phyloP scores from a whole-genome alignment of 2,113 vertebrate species.

The Australoheros scitulus region DNA sequence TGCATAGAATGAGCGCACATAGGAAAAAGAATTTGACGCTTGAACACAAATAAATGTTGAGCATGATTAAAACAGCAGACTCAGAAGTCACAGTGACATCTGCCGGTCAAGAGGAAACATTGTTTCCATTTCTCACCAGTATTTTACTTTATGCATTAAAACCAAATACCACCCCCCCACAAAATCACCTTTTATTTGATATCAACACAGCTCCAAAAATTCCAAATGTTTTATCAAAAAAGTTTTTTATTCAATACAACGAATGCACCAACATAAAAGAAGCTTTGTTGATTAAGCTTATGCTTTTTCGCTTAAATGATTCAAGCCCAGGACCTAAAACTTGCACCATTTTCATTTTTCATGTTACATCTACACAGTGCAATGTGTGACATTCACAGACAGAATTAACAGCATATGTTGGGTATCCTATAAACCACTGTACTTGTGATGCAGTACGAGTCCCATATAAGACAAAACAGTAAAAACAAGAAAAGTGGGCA shows the following conservation, averaged over 20 bases:
- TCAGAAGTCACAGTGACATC: constrained; percentile 15
- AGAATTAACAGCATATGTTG: not conserved
- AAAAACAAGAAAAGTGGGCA: not conserved
- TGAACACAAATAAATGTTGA: too few species aligned
- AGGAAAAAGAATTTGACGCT: not conserved
- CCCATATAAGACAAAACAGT: not conserved
- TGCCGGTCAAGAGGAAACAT: constrained; percentile 17
- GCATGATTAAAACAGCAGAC: too few species aligned
- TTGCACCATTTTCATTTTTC: not conserved
- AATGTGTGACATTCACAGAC: constrained; percentile 16
- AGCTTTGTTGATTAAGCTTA: constrained; percentile 43
- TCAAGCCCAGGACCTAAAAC: constrained; percentile 32
- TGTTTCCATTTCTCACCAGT: fast-evolving
- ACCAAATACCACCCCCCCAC: too few species aligned
- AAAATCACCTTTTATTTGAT: not conserved
- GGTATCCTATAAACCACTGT: not conserved
- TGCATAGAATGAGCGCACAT: not conserved
- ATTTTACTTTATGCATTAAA: not conserved
- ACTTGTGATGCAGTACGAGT: not conserved
- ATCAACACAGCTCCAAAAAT: not conserved
- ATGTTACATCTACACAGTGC: not conserved
- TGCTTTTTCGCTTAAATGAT: constrained; percentile 48
- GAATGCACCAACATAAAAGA: constrained; percentile 54
- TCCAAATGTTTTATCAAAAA: constrained; percentile 51
- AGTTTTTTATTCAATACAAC: constrained; percentile 70